Percentiles rank a stretch among this genome's conserved stretches.
These are phyloP conservation scores for Anthophora plumipes DNA, from an alignment of 2,888 invertebrate genomes.

Conservation along the genomic window DNA sequence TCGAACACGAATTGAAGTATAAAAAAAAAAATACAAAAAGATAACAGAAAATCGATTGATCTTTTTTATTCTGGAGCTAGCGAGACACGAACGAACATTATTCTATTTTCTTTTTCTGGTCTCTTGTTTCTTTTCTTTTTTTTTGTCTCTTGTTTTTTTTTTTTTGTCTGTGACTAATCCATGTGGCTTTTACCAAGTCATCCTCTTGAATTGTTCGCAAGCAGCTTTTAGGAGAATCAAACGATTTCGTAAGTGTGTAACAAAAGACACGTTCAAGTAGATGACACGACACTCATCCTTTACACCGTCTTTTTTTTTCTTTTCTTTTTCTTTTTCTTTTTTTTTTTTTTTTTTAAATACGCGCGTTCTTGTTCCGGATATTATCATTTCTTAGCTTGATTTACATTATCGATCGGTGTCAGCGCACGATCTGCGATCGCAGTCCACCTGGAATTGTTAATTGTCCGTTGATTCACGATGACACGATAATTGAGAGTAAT, in stretches of 20 bases:
- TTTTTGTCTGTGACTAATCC: conserved; percentile 63
- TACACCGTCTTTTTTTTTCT: conserved; percentile 53
- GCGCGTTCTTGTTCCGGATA: conserved; percentile 31
- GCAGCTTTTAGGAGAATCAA: conserved; percentile 84
- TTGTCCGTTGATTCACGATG: neutral
- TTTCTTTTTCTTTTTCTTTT: neutral
- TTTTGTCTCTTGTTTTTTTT: conserved; percentile 25
- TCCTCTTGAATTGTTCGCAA: conserved; percentile 80
- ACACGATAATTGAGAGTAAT: too few relatives aligned
- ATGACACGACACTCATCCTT: conserved; percentile 70
- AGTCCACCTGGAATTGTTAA: neutral
- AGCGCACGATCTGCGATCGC: neutral
- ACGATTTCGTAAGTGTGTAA: conserved; percentile 83
- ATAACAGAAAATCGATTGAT: neutral
- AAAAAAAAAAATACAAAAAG: neutral
- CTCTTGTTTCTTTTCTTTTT: conserved; percentile 20
- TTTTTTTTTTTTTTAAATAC: conserved; percentile 41
- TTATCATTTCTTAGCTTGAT: conserved; percentile 9
- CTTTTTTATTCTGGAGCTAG: conserved; percentile 56
- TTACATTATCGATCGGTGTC: conserved; percentile 12
- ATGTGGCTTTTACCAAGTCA: conserved; percentile 50
- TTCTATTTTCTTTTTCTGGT: conserved; percentile 8
- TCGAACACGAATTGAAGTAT: too few relatives aligned
- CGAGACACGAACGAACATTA: conserved; percentile 60
- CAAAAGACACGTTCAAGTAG: conserved; percentile 76